Percentiles rank a stretch among this genome's conserved stretches.
phyloP scores from a whole-genome alignment of 2,797 vertebrate species.

The Pseudocheirus occidentalis region DNA sequence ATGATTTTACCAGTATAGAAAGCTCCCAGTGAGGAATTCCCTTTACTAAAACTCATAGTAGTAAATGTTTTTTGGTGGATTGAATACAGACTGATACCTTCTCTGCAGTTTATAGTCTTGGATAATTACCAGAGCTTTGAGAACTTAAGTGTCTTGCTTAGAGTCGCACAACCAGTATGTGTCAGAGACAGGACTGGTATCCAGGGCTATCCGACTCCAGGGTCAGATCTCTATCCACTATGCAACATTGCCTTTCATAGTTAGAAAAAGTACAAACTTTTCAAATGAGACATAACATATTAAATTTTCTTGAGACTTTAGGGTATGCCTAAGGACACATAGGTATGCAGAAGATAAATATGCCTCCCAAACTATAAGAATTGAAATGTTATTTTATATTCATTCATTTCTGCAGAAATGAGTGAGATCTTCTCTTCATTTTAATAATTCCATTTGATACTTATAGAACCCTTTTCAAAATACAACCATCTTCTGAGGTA shows the following conservation, averaged over 20 bases:
- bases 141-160: neutral
- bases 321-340: neutral
- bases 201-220: neutral
- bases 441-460: neutral
- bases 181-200: neutral
- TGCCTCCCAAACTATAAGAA: neutral
- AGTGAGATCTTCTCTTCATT: neutral
- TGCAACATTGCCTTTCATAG: neutral
- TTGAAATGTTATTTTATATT: neutral
- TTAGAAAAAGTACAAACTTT: neutral
- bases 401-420: neutral
- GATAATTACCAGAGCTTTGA: neutral
- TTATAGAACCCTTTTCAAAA: neutral
- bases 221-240: no score
- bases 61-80: neutral
- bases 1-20: neutral
- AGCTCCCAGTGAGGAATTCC: neutral
- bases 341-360: neutral
- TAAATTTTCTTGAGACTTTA: neutral
- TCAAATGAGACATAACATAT: neutral
- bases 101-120: neutral
- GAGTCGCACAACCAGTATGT: neutral
- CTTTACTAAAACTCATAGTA: neutral
- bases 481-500: neutral
- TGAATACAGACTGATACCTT: neutral